Conservation (phyloP, 1,140 invertebrate genomes). For the Cecropterus lyciades region DNA sequence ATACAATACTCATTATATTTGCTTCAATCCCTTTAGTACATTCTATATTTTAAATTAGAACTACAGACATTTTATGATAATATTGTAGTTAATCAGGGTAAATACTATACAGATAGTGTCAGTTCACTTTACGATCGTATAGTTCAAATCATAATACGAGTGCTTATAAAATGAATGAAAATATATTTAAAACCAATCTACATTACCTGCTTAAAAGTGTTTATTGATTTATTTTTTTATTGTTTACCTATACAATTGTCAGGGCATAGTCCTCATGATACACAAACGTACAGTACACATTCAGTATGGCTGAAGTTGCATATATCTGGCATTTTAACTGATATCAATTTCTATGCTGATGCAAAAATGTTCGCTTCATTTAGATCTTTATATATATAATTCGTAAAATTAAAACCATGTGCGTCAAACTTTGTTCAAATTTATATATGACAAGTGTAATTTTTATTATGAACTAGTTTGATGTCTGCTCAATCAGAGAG, state of each 20-base stretch:
- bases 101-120: slow-evolving; percentile 45
- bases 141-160: slow-evolving; percentile 46
- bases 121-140: slow-evolving; percentile 44
- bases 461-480: too few relatives aligned
- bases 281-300: neutral
- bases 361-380: too few relatives aligned
- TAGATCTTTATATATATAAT: too few relatives aligned
- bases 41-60: slow-evolving; percentile 14
- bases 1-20: slow-evolving; percentile 70
- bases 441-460: too few relatives aligned
- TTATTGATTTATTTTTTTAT: slow-evolving; percentile 10
- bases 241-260: neutral
- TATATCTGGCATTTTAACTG: too few relatives aligned
- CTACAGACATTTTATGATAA: slow-evolving; percentile 36
- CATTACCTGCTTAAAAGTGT: neutral
- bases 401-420: too few relatives aligned
- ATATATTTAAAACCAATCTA: slow-evolving; percentile 38
- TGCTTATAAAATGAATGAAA: slow-evolving; percentile 29
- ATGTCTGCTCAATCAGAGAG: too few relatives aligned
- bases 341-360: too few relatives aligned
- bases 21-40: slow-evolving; percentile 51
- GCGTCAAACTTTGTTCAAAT: too few relatives aligned
- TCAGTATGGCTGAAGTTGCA: too few relatives aligned
- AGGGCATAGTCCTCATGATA: neutral
- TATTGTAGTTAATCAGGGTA: slow-evolving; percentile 62